phyloP scores from a whole-genome alignment of 2,113 vertebrate genomes.

The Seriola dumerili region DNA sequence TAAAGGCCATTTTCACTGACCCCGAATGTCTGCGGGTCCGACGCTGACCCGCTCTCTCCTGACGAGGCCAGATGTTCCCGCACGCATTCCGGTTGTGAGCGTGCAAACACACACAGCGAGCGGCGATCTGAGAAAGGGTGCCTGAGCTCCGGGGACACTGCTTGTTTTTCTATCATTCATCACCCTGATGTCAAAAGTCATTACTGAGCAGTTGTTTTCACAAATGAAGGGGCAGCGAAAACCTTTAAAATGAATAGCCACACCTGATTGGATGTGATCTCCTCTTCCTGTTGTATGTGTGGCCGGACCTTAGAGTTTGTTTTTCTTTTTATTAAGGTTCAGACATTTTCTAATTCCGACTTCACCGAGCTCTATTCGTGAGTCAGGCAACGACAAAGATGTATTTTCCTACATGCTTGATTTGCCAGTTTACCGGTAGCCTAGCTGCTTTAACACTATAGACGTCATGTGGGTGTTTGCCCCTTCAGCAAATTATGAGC shows the following conservation, averaged over 20 bases:
- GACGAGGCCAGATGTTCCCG: conserved; percentile 78
- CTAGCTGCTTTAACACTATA: not conserved
- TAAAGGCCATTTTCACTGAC: conserved; percentile 71
- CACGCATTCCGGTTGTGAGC: conserved; percentile 11
- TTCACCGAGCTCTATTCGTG: conserved; percentile 4
- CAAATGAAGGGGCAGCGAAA: conserved; percentile 80
- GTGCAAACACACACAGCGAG: not conserved
- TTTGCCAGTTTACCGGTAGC: conserved; percentile 52
- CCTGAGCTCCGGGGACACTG: conserved; percentile 57
- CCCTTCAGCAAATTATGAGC: conserved; percentile 59
- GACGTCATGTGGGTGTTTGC: conserved; percentile 16
- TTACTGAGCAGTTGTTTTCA: conserved; percentile 84
- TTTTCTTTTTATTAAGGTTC: conserved; percentile 81
- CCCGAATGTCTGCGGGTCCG: conserved; percentile 67
- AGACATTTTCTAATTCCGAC: conserved; percentile 44
- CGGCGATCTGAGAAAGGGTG: not conserved
- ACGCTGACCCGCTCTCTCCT: conserved; percentile 20
- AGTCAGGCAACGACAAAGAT: conserved; percentile 34
- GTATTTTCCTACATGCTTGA: conserved; percentile 42
- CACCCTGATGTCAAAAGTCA: conserved; percentile 86
- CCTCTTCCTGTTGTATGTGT: conserved; percentile 86
- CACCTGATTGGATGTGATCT: conserved; percentile 85
- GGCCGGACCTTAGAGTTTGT: conserved; percentile 80
- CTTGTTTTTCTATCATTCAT: conserved; percentile 87
- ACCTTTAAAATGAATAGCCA: conserved; percentile 84